Evolutionary conservation across 2,113 vertebrate species (phyloP).

Genomic region (Lichenostomus cassidix): DNA sequence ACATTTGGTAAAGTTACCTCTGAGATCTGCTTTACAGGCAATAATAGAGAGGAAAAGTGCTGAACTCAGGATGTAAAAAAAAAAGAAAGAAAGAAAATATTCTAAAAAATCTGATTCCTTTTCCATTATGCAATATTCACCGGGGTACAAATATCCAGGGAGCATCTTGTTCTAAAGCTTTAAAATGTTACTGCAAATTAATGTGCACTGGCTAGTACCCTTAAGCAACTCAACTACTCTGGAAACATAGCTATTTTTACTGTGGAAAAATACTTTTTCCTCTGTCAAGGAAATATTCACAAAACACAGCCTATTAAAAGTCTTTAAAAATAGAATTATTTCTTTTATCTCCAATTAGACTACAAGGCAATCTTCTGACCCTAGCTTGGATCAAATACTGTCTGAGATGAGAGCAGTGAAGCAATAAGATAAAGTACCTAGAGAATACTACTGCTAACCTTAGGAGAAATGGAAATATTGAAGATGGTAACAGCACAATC

Average conservation of each 20-base stretch:
- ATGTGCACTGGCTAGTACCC: background rate
- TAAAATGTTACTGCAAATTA: conserved; percentile 3
- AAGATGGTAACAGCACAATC: background rate
- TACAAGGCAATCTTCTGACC: background rate
- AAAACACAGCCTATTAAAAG: background rate
- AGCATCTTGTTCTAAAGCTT: conserved; percentile 14
- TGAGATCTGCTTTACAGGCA: conserved; percentile 23
- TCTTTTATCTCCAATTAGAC: background rate
- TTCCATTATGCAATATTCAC: background rate
- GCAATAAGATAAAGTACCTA: background rate
- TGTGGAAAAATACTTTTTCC: background rate
- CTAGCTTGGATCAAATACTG: background rate
- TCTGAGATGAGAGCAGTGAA: background rate
- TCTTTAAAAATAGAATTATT: background rate
- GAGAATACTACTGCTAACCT: background rate
- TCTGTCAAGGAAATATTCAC: background rate
- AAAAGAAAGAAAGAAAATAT: background rate
- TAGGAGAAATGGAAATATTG: background rate
- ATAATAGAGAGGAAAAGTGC: background rate
- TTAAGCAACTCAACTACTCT: background rate
- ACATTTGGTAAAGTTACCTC: conserved; percentile 45
- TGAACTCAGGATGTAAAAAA: background rate
- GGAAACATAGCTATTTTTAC: background rate
- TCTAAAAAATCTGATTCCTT: background rate
- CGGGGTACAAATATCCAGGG: background rate